A percentile compares a stretch with the other conserved stretches of the same genome.
These are phyloP conservation scores for Rhizomys pruinosus DNA, from an alignment of 2,113 vertebrate species.

Conservation along the genomic window DNA sequence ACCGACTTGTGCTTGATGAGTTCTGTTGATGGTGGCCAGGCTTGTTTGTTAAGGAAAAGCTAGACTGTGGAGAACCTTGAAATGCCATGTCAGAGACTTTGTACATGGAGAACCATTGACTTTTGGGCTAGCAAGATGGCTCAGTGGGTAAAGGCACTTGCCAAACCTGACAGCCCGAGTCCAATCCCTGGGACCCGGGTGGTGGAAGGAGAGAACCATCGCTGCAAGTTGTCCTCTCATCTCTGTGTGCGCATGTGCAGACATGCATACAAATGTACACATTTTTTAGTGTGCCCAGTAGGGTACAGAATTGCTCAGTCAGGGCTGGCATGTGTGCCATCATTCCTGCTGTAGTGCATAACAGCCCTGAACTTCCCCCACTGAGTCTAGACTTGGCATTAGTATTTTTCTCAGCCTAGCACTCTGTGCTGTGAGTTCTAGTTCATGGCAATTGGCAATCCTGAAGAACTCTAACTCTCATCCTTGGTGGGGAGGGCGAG, in stretches of 20 bases:
- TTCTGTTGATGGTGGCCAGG: conserved; percentile 8
- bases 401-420: conserved; percentile 25
- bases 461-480: conserved; percentile 26
- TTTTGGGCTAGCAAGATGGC: conserved; percentile 30
- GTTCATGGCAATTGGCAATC: neutral
- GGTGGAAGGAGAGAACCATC: neutral
- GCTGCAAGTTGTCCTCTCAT: neutral
- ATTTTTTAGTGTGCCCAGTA: too few species aligned
- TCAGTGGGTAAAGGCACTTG: neutral
- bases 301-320: neutral
- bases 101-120: neutral
- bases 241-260: neutral
- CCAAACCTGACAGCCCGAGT: neutral
- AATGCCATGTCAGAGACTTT: conserved; percentile 2
- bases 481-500: neutral
- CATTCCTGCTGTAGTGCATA: too few species aligned
- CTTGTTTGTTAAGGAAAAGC: neutral
- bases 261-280: too few species aligned
- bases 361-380: neutral
- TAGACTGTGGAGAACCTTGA: neutral
- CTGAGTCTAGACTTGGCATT: neutral
- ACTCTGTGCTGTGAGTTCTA: neutral
- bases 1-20: neutral
- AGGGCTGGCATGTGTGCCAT: neutral
- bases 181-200: neutral